These are phyloP conservation scores for Ochotona princeps DNA, from an alignment of 2,113 vertebrate species.

Conservation along the genomic window DNA sequence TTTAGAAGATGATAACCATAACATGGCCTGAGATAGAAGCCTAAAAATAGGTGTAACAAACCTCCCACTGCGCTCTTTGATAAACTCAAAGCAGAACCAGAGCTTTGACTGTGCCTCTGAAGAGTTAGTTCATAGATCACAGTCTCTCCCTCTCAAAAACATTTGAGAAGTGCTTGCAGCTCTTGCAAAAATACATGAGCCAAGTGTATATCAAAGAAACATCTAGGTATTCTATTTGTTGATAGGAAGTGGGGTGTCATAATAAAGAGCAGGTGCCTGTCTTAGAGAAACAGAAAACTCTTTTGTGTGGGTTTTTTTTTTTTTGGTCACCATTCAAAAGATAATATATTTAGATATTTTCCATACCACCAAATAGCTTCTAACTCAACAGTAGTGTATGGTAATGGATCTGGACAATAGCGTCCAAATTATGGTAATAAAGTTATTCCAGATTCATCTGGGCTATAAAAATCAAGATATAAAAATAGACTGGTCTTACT, in stretches of 20 bases:
- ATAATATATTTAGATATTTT: conserved; percentile 64
- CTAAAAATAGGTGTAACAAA: background rate
- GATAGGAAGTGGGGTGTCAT: background rate
- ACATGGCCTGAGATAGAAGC: background rate
- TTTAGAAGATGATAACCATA: background rate
- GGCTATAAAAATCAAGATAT: conserved; percentile 55
- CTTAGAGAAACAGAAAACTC: conserved; percentile 55
- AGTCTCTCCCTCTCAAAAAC: background rate
- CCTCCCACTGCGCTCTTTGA: background rate
- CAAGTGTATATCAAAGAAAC: conserved; percentile 47
- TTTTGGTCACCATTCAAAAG: conserved; percentile 57
- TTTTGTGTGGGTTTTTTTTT: background rate
- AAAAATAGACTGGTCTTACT: conserved; percentile 69
- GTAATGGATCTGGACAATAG: conserved; percentile 59
- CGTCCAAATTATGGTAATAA: conserved; percentile 64
- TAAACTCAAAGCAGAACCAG: background rate
- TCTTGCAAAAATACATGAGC: conserved; percentile 37
- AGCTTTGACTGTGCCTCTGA: background rate
- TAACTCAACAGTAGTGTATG: conserved; percentile 25
- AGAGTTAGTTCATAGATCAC: background rate
- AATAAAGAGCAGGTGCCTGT: conserved; percentile 40
- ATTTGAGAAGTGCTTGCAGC: background rate
- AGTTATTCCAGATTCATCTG: conserved; percentile 52
- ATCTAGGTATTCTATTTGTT: conserved; percentile 51
- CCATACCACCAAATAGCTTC: conserved; percentile 34